Base-by-base conservation (phyloP, 2,113 vertebrate genomes). In the Hemichromis elongatus region DNA sequence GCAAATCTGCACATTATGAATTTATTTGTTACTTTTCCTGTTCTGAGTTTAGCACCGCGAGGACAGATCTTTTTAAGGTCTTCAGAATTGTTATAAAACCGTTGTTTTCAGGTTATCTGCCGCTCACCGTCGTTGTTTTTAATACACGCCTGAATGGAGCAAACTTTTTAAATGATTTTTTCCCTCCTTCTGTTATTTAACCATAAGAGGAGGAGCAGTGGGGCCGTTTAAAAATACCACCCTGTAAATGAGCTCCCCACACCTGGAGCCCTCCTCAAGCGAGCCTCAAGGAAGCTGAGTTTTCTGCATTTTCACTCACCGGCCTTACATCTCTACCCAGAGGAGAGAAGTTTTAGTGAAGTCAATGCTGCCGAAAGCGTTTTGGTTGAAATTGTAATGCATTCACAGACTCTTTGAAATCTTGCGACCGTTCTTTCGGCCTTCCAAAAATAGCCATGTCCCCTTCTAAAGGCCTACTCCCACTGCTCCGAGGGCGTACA, bases 401-500 rank as follows among this genome's bases (percentile, higher is more conserved):
- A 52, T 75, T 75, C 18, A 30, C 16, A 30, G 26, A 16, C 16
- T 7, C 54, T 52, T 81, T 77, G 4, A 85, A 81, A 84, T 95
- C 95, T 95, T 95, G 94, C 90, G 90, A 85, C 86, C 77, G 87
- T 93, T 95, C 88, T 89, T 91, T 75, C 26, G 54, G 83, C 70
- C 18, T 89, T 94, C 97, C 97, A 98, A 97, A 98, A 97, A 98
- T 99, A 99, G 92, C 93, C 68, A 83, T 42, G 82, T 87, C 94
- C 91, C 95, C 95, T 90, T 86, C 93, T 95, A 95, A 95, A 96
- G 92, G 95, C 93, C 93, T 77, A 90, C 95, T 91, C 93, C 88
- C 78, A 11, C 89, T 18, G 84, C 84, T 33, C 63, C 83, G 92
- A 92, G 90, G 94, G 80, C 45, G 2, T 88, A 84, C 87, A 87